Evolutionary conservation across 2,113 vertebrate species (phyloP), one percentile per base, ranked within the genome.

Genomic region (Thalassoma bifasciatum): DNA sequence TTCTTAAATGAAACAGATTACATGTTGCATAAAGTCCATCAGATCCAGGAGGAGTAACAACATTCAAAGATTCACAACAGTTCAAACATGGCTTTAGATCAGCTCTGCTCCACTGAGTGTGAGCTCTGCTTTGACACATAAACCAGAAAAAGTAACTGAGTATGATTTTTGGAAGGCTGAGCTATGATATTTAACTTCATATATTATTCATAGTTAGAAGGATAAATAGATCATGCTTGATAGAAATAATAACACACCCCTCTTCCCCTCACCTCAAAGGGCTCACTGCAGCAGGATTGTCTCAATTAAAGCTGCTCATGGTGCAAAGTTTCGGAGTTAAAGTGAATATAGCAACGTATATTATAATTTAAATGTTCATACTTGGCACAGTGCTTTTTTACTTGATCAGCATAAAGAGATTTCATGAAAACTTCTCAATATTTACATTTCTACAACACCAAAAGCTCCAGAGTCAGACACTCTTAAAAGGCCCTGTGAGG

Each of bases 361-460:
- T 37, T 19, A 19, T 47, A 0, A 59, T 40, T 70, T 6, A 50
- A 24, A 51, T 38, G 16, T 21, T 24, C 22, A 42, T 60, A 8
- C 17, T 61, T 9, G 34, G 10, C 23, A 40, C 22, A 54, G 23
- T 26, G 34, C 30, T n/a, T n/a, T 46, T 51, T 23, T 13, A 66
- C 34, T 50, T 2, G 40, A 17, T 7, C 52, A 21, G 23, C n/a
- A 21, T 56, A 57, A 1, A 5, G 21, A 44, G 23, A 24, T 9
- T 53, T 66, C 10, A 54, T 54, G 53, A 1, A 44, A 23, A 42
- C 12, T 12, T 42, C 8, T 50, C 1, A 3, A 21, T 44, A 52
- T 66, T 52, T 67, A 22, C 23, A 54, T 17, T 30, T 42, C 2
- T 50, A 37, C 51, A 54, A 9, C 38, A 56, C 22, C 64, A 66